Percentiles rank a stretch among this genome's conserved stretches.
Evolutionary conservation across 2,113 vertebrate genomes (phyloP).

Genomic region (Neomonachus schauinslandi): DNA sequence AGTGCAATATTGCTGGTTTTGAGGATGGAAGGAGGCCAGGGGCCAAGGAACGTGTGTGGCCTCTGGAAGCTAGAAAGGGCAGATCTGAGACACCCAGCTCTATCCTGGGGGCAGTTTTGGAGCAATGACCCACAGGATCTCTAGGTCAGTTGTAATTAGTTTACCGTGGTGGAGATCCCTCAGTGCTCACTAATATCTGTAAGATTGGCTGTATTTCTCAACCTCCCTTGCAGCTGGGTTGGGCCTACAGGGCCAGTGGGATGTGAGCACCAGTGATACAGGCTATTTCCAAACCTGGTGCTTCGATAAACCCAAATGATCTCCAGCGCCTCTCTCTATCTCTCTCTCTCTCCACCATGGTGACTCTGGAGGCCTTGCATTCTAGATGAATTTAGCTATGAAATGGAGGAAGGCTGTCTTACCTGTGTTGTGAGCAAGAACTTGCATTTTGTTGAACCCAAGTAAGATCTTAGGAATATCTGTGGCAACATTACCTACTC

Average conservation of each 20-base stretch:
- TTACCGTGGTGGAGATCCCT: not conserved
- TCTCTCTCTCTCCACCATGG: not conserved
- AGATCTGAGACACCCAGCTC: not conserved
- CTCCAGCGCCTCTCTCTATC: not conserved
- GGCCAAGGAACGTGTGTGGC: not conserved
- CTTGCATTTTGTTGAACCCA: not conserved
- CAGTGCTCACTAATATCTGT: not conserved
- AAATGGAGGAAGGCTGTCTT: not conserved
- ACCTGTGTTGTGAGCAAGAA: not conserved
- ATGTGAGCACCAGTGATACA: not conserved
- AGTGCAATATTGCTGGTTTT: not conserved
- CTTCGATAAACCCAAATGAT: not conserved
- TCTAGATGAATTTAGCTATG: not conserved
- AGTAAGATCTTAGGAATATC: not conserved
- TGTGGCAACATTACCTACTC: not conserved
- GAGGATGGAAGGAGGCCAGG: rapidly evolving
- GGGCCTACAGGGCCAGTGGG: not conserved
- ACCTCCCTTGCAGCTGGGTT: not conserved
- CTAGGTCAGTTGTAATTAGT: not conserved
- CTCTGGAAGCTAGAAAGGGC: not conserved
- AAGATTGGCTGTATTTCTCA: not conserved
- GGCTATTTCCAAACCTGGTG: not conserved
- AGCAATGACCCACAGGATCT: not conserved
- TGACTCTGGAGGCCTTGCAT: not conserved
- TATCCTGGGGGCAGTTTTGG: not conserved